Percentiles rank a stretch among this genome's conserved stretches.
Conservation (phyloP, 2,797 vertebrate genomes). For the Rhinella marina region DNA sequence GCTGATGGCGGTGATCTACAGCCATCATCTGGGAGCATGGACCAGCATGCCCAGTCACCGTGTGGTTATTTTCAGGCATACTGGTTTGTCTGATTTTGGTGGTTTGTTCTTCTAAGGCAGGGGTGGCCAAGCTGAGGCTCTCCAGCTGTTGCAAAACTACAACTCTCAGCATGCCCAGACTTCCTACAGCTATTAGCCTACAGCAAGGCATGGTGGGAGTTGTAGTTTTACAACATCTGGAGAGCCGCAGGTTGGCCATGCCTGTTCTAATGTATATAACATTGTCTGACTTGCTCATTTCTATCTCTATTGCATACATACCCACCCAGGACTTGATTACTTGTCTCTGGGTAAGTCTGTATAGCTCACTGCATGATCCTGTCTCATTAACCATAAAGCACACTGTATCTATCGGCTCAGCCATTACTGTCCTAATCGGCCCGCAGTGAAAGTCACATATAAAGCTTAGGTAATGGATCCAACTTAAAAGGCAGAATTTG, state of each 20-base stretch:
- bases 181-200: no score
- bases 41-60: not conserved
- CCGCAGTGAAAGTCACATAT: not conserved
- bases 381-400: no score
- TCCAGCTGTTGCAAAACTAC: no score
- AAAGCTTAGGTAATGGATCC: not conserved
- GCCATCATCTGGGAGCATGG: not conserved
- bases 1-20: not conserved
- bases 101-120: no score
- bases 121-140: no score
- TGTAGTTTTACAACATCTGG: no score
- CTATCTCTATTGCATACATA: slow-evolving; percentile 35
- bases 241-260: no score
- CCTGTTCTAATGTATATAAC: slow-evolving; percentile 66
- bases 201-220: no score
- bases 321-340: slow-evolving; percentile 74
- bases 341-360: slow-evolving; percentile 76
- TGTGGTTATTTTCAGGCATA: not conserved
- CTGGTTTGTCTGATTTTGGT: not conserved
- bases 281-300: slow-evolving; percentile 70
- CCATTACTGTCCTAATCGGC: not conserved
- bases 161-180: no score
- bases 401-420: not conserved
- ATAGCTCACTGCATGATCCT: slow-evolving; percentile 21
- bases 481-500: not conserved